Base-by-base conservation (phyloP, 1,140 invertebrate genomes). In the Drosophila grimshawi region DNA sequence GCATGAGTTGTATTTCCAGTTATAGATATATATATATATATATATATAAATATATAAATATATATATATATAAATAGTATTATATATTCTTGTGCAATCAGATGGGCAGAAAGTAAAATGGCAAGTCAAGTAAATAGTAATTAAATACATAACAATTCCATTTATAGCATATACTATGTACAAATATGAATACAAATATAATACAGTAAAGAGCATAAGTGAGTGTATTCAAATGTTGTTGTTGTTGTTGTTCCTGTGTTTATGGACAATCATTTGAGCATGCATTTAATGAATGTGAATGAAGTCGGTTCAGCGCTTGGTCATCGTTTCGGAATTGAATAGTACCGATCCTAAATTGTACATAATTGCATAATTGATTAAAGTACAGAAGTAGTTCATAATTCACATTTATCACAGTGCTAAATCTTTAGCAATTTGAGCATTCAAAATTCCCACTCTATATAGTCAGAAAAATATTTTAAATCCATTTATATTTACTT, bases 101-200 rank as follows among this genome's bases (percentile, higher is more conserved):
- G 90, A 90, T 91, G 90, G 90, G 90, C 90, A 91, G 90, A 91
- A 91, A 91, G 90, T 91, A 91, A 91, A 91, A 90, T 89, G 77
- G 85, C 85, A 89, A 85, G 78, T 90, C 85, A 89, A 85, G 55
- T 80, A 67, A 57, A 37, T 60, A 70, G 57, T 48, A 51, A 70
- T 39, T 64, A 76, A 46, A 76, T 43, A 69, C 35, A 57, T 39
- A 71, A 73, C 59, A 78, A 70, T 74, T 56, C 75, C 76, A 82
- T 69, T 72, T 69, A 88, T 49, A 45, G 32, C 67, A 67, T 41
- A 57, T 39, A 59, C 5, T 41, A 64, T 29, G 49, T 48, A 59
- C 35, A 27, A 53, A 52, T 33, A 56, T 11, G 30, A 49, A 43
- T n/a, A 45, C 49, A 7, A 48, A 48, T 48, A 48, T 48, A 10